A percentile compares a stretch with the other conserved stretches of the same genome.
Conservation (phyloP, 2,113 vertebrate species). For the Spea multiplicata region DNA sequence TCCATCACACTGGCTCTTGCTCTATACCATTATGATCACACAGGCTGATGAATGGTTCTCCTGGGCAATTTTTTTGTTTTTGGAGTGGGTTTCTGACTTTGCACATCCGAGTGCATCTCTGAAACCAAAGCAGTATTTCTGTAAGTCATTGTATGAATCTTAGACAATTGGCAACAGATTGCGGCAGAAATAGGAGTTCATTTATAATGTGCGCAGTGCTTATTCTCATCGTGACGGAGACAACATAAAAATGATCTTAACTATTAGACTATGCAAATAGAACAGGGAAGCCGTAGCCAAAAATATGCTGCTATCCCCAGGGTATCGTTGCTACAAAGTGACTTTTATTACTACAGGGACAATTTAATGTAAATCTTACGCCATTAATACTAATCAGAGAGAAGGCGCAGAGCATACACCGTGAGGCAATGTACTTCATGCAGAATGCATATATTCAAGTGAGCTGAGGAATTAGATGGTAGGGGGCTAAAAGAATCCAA, state of each 20-base stretch:
- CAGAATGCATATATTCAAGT: slow-evolving; percentile 7
- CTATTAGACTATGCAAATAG: slow-evolving; percentile 45
- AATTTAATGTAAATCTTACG: slow-evolving; percentile 41
- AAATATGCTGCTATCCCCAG: slow-evolving; percentile 22
- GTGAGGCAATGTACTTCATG: background rate
- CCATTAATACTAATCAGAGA: slow-evolving; percentile 45
- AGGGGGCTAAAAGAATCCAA: too few relatives aligned
- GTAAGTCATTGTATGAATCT: slow-evolving; percentile 25
- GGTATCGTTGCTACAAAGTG: slow-evolving; percentile 43
- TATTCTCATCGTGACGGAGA: slow-evolving; percentile 29
- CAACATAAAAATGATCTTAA: slow-evolving; percentile 45
- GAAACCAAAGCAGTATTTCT: slow-evolving; percentile 14
- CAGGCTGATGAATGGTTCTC: slow-evolving; percentile 2
- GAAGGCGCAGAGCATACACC: slow-evolving; percentile 10
- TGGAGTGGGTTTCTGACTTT: slow-evolving; percentile 3
- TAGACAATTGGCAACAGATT: slow-evolving; percentile 42
- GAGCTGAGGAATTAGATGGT: background rate
- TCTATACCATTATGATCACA: background rate
- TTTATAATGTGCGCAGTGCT: slow-evolving; percentile 39
- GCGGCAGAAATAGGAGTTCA: slow-evolving; percentile 25
- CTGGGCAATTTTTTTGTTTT: slow-evolving; percentile 1
- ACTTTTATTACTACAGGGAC: slow-evolving; percentile 47
- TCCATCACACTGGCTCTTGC: too few relatives aligned
- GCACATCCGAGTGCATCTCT: background rate
- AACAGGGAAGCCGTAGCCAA: slow-evolving; percentile 2